Conservation (phyloP, 2,797 vertebrate species). For the Lutjanus campechanus region DNA sequence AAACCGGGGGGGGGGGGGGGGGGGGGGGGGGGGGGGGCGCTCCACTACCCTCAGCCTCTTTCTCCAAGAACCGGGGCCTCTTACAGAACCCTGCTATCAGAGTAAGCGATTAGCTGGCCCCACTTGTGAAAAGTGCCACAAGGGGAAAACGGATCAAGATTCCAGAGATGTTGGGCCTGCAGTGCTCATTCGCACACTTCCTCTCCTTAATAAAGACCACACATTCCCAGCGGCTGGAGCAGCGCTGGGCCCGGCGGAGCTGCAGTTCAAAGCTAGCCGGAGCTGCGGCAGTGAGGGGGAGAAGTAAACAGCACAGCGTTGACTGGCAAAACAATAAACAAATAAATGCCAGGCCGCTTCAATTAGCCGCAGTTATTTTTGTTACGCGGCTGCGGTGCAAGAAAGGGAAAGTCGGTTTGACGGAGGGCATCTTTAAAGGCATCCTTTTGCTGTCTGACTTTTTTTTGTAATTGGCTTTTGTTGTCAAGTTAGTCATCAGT, state of each 20-base stretch:
- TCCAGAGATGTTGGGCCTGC: slow-evolving; percentile 76
- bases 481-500: slow-evolving; percentile 41
- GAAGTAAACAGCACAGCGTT: slow-evolving; percentile 36
- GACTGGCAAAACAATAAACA: slow-evolving; percentile 52
- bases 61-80: slow-evolving; percentile 53
- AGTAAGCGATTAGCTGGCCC: slow-evolving; percentile 71
- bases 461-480: slow-evolving; percentile 8
- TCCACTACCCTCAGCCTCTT: slow-evolving; percentile 17
- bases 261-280: slow-evolving; percentile 45
- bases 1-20: slow-evolving; percentile 25
- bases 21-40: background rate
- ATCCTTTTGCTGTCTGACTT: slow-evolving; percentile 18
- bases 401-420: slow-evolving; percentile 11
- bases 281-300: background rate
- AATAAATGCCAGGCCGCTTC: slow-evolving; percentile 47
- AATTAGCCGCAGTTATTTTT: slow-evolving; percentile 19
- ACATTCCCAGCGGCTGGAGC: slow-evolving; percentile 66
- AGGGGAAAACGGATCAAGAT: slow-evolving; percentile 74
- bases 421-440: slow-evolving; percentile 5
- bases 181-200: slow-evolving; percentile 79
- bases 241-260: slow-evolving; percentile 23
- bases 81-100: slow-evolving; percentile 60
- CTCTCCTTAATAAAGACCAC: slow-evolving; percentile 80
- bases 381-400: background rate
- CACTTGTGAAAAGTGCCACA: slow-evolving; percentile 72